Evolutionary conservation across 2,888 invertebrate species (phyloP), one percentile per base, ranked within the genome.

Genomic region (Baronia brevicornis): DNA sequence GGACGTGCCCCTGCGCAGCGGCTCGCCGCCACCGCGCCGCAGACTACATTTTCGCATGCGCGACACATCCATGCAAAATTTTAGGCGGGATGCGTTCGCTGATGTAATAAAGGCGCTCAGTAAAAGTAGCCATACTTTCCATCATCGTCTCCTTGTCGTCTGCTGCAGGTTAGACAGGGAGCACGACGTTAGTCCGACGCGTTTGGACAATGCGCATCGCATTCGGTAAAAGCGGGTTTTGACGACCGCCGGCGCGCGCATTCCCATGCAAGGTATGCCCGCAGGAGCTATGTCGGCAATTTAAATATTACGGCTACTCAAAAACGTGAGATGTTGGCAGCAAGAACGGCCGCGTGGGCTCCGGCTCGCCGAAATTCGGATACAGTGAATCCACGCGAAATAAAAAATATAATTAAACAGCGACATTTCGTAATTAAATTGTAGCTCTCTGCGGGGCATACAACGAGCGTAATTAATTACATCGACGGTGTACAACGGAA

Each of bases 251-350:
- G 67, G 59, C 64, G 67, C n/a, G n/a, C 61, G 63, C 78, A 82
- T 82, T 84, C 82, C 78, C 84, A 80, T 80, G 80, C 74, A 60
- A 68, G 78, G 72, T 72, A 79, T 75, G 80, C 79, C 82, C 71
- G 62, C 70, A 59, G 80, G 79, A 80, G 79, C 70, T 70, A 80
- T 79, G 78, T 63, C 69, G 67, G 70, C 77, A 80, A 84, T 84
- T 84, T 82, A 78, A 82, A 82, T 80, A 80, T 80, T 78, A 79
- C 78, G 70, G 74, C 72, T 69, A 72, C 79, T 77, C 73, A 79
- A 82, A 80, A 82, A 80, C 80, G 80, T 82, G 79, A 82, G 78
- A 82, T 72, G 71, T 72, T 60, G 60, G 74, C 72, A 74, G 65
- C 69, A 71, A 72, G 78, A 78, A 80, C 71, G 43, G 67, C 71